Evolutionary conservation across 1,140 invertebrate genomes (phyloP).

Genomic region (Marisa cornuarietis): DNA sequence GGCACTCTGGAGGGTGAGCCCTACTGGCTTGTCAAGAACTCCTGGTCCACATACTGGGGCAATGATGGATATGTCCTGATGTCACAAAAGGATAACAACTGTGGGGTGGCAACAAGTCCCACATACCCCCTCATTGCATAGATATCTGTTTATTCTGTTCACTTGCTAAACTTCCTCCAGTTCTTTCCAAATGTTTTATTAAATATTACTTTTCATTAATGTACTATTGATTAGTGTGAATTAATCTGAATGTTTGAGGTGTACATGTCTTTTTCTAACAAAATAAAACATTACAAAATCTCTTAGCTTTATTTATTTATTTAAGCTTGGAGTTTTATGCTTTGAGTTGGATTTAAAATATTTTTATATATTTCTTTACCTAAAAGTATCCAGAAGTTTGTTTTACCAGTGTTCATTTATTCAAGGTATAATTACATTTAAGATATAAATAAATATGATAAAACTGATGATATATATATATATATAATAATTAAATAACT

Average conservation of each 20-base stretch:
- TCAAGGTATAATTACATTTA: too few species aligned
- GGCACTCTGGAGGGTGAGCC: slow-evolving; percentile 82
- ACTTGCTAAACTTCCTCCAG: not conserved
- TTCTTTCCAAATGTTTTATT: not conserved
- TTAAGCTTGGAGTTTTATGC: too few species aligned
- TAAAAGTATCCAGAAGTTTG: too few species aligned
- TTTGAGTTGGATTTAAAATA: too few species aligned
- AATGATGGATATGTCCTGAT: slow-evolving; percentile 91
- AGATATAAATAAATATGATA: too few species aligned
- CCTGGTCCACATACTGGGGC: slow-evolving; percentile 93
- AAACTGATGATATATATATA: too few species aligned
- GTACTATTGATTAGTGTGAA: not conserved
- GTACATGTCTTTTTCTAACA: not conserved
- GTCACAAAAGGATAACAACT: slow-evolving; percentile 88
- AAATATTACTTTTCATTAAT: not conserved
- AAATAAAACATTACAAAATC: not conserved
- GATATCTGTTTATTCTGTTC: not conserved
- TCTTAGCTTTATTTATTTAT: not conserved
- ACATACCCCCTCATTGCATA: slow-evolving; percentile 77
- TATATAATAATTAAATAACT: too few species aligned
- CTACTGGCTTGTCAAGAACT: slow-evolving; percentile 95
- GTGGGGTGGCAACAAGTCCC: slow-evolving; percentile 85
- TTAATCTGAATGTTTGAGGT: not conserved
- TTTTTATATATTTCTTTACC: too few species aligned
- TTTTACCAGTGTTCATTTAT: too few species aligned